phyloP scores from a whole-genome alignment of 2,888 invertebrate genomes.

The Cerceris rybyensis region DNA sequence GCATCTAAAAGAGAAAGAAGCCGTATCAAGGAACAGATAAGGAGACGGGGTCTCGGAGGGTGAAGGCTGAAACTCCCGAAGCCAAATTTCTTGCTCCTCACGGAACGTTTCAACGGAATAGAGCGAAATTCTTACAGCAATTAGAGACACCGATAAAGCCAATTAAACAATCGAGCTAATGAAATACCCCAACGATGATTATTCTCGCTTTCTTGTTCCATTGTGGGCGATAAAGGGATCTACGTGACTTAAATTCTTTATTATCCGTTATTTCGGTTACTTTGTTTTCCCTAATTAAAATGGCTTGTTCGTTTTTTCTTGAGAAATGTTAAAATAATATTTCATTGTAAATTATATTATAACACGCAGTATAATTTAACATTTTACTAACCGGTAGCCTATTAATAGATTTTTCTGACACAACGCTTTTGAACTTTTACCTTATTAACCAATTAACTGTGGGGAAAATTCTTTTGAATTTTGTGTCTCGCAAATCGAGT shows the following conservation, averaged over 20 bases:
- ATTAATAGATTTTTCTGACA: no score
- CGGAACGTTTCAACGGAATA: conserved; percentile 43
- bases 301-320: not conserved
- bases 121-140: conserved; percentile 61
- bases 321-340: no score
- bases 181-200: conserved; percentile 67
- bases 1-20: conserved; percentile 3
- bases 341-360: no score
- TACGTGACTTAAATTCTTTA: conserved; percentile 46
- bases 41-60: conserved; percentile 13
- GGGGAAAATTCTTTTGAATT: no score
- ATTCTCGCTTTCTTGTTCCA: conserved; percentile 43
- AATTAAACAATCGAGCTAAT: conserved; percentile 78
- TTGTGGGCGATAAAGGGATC: conserved; percentile 30
- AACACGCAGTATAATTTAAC: no score
- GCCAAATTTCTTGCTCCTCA: conserved; percentile 60
- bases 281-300: conserved; percentile 39
- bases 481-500: no score
- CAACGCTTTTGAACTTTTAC: no score
- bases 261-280: not conserved
- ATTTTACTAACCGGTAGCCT: no score
- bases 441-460: no score
- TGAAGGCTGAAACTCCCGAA: conserved; percentile 13
- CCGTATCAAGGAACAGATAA: conserved; percentile 1
- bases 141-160: conserved; percentile 73